A percentile compares a stretch with the other conserved stretches of the same genome.
These are phyloP conservation scores for Baccha elongata DNA, from an alignment of 2,888 invertebrate species.

Conservation along the genomic window DNA sequence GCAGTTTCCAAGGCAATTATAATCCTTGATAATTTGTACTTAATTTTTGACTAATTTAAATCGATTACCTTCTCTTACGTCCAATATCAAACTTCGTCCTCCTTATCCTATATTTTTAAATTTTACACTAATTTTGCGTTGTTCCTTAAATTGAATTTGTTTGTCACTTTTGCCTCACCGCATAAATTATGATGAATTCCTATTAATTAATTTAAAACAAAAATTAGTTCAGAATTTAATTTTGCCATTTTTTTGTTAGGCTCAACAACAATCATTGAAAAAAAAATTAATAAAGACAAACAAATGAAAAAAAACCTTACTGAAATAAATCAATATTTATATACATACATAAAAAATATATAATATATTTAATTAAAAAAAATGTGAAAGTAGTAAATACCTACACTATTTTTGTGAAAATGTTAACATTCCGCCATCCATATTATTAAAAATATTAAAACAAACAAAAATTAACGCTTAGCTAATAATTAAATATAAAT, in stretches of 20 bases:
- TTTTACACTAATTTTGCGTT: conserved; percentile 4
- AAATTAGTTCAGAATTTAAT: conserved; percentile 43
- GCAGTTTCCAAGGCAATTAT: neutral
- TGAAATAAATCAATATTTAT: conserved; percentile 60
- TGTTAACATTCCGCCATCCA: conserved; percentile 77
- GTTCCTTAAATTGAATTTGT: conserved; percentile 7
- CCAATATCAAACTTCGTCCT: conserved; percentile 56
- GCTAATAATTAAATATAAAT: conserved; percentile 66
- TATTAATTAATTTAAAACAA: conserved; percentile 44
- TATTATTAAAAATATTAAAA: conserved; percentile 70
- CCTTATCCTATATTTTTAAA: neutral
- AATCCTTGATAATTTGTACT: neutral
- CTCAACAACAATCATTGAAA: conserved; percentile 75
- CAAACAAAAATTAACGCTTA: conserved; percentile 69
- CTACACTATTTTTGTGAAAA: conserved; percentile 75
- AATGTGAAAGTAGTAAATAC: conserved; percentile 59
- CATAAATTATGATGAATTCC: too few species aligned
- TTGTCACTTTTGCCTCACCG: conserved; percentile 19
- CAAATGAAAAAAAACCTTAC: conserved; percentile 57
- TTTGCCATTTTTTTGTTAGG: conserved; percentile 66
- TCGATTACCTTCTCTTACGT: conserved; percentile 25
- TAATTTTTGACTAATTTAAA: neutral
- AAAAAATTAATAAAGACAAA: conserved; percentile 45
- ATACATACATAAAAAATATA: conserved; percentile 60
- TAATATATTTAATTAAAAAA: conserved; percentile 54